Percentiles rank a stretch among this genome's conserved stretches.
Evolutionary conservation across 2,113 vertebrate species (phyloP).

Genomic region (Stigmatopora nigra): DNA sequence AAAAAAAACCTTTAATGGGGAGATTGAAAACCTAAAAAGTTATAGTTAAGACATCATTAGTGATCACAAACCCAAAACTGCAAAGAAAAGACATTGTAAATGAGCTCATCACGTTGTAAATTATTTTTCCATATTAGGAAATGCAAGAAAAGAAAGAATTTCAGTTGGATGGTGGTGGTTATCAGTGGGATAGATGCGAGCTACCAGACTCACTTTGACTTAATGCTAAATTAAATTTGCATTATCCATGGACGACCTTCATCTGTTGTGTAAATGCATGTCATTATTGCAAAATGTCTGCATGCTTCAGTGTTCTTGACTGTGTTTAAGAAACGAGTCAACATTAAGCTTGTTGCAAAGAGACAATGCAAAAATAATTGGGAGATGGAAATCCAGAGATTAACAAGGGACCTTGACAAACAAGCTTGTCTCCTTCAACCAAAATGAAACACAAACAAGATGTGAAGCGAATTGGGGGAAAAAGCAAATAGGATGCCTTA

Average conservation of each 20-base stretch:
- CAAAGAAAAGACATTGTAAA: background rate
- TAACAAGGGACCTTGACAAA: slow-evolving; percentile 21
- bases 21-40: too few species aligned
- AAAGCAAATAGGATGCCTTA: background rate
- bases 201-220: background rate
- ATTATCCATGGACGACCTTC: slow-evolving; percentile 16
- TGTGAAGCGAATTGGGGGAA: background rate
- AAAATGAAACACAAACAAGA: background rate
- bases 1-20: too few species aligned
- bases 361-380: slow-evolving; percentile 25
- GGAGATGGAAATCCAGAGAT: slow-evolving; percentile 13
- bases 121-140: background rate
- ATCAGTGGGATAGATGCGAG: background rate
- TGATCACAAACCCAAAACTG: too few species aligned
- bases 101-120: background rate
- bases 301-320: slow-evolving; percentile 12
- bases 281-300: background rate
- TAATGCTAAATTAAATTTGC: slow-evolving; percentile 13
- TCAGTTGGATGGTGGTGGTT: background rate
- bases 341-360: slow-evolving; percentile 19
- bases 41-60: too few species aligned
- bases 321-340: slow-evolving; percentile 1
- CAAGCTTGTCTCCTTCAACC: slow-evolving; percentile 7
- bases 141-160: background rate
- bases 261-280: slow-evolving; percentile 7